Evolutionary conservation across 2,797 vertebrate species (phyloP).

Genomic region (Paratrypauchen microcephalus): DNA sequence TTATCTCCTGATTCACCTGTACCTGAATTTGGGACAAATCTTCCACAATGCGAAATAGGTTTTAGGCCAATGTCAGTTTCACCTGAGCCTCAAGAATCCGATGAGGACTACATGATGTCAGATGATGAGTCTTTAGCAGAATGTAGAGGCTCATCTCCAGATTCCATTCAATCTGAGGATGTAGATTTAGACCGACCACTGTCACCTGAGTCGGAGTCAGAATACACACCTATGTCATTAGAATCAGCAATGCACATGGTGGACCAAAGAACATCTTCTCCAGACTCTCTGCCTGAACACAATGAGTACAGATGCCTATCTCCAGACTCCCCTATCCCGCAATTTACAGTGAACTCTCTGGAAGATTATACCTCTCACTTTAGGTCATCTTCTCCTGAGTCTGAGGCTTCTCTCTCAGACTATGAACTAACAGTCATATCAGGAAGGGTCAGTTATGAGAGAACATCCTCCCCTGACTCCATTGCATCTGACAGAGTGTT

Average conservation of each 20-base stretch:
- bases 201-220: slow-evolving; percentile 44
- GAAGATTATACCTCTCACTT: slow-evolving; percentile 21
- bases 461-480: slow-evolving; percentile 60
- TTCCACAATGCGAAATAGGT: slow-evolving; percentile 36
- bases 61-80: slow-evolving; percentile 50
- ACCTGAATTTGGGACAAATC: slow-evolving; percentile 35
- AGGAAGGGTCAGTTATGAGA: slow-evolving; percentile 25
- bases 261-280: slow-evolving; percentile 58
- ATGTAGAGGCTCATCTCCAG: slow-evolving; percentile 38
- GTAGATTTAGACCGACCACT: slow-evolving; percentile 14
- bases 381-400: slow-evolving; percentile 53
- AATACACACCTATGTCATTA: slow-evolving; percentile 43
- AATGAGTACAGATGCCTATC: slow-evolving; percentile 54
- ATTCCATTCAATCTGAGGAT: slow-evolving; percentile 24
- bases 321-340: slow-evolving; percentile 68
- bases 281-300: slow-evolving; percentile 59
- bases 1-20: slow-evolving; percentile 51
- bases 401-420: slow-evolving; percentile 51
- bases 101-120: slow-evolving; percentile 27
- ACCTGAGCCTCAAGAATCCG: slow-evolving; percentile 50
- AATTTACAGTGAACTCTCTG: slow-evolving; percentile 35
- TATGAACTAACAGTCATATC: slow-evolving; percentile 51
- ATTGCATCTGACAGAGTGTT: slow-evolving; percentile 38
- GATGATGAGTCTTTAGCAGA: slow-evolving; percentile 25
- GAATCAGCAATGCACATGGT: slow-evolving; percentile 30